Base-by-base conservation (phyloP, 2,113 vertebrate genomes). In the Syngnathus floridae region DNA sequence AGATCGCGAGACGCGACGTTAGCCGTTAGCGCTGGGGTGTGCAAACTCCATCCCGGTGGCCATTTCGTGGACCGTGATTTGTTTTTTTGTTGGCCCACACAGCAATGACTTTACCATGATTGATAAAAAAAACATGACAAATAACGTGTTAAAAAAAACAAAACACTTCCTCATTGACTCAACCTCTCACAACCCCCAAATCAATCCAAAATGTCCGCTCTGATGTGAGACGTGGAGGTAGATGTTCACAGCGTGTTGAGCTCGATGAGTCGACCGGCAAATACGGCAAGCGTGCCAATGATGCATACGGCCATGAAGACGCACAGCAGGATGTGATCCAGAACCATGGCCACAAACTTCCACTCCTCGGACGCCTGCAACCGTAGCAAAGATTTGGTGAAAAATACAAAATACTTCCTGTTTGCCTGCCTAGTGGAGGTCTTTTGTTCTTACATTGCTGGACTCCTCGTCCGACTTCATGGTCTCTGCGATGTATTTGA, bases 321-420 rank as follows among this genome's bases (percentile, higher is more conserved):
- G 5, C 92, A 96, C 5, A 99, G 93, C 76, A 99, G 92, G 80
- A 99, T 93, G 86, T 98, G 96, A 81, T 99, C 97, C 82, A 98
- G 73, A 49, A 99, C 97, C 97, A 99, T 99, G 0, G 97, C 96
- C 0, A 99, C 97, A 1, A 96, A 99, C 85, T 98, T 99, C 97
- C 97, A 99, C 82, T 99, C 97, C 85, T 98, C 97, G 0, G 94
- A 90, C 3, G 95, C 96, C 97, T 98, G 69, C 2, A 71, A 49
- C 0, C 8, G 60, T 1, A 46, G 58, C 0, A 9, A 60, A 51
- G 1, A 11, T 43, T n/a, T 43, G 11, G 12, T 43, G 43, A 45
- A 13, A 16, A 45, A 45, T 14, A 45, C 13, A 14, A 17, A 45
- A 14, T 17, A 45, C 13, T 14, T 45, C 3, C 14, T 45, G 12